phyloP scores from a whole-genome alignment of 2,113 vertebrate genomes.

The Neopipo cinnamomea region DNA sequence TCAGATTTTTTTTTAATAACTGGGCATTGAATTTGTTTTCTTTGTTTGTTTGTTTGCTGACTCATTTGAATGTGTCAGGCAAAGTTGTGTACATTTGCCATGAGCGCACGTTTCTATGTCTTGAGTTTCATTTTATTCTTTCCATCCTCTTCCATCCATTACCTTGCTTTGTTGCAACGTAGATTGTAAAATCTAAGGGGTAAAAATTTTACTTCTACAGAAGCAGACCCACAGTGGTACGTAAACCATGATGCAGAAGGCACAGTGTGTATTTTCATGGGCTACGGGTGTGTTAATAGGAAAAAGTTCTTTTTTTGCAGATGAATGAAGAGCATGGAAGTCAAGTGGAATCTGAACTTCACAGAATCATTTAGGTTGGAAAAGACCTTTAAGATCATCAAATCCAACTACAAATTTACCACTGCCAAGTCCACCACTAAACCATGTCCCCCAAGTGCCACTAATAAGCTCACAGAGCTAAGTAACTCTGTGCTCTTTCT shows the following conservation, averaged over 20 bases:
- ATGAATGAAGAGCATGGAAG: background rate
- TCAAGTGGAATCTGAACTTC: background rate
- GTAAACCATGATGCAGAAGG: background rate
- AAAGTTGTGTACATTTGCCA: background rate
- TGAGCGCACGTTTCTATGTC: background rate
- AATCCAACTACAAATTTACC: background rate
- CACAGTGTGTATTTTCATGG: background rate
- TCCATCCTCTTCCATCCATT: background rate
- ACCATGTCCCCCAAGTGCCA: background rate
- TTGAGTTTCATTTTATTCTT: background rate
- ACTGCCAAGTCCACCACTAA: background rate
- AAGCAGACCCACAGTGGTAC: background rate
- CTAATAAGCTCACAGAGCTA: background rate
- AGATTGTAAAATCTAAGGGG: background rate
- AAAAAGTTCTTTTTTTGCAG: background rate
- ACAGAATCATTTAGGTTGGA: background rate
- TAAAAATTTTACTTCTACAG: background rate
- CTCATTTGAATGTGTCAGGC: background rate
- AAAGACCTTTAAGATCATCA: background rate
- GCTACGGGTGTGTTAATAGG: background rate
- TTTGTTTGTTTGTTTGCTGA: background rate
- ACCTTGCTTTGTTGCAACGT: background rate
- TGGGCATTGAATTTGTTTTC: background rate
- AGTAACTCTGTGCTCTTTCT: background rate
- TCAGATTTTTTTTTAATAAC: background rate